These are phyloP conservation scores for Ophthalmolycus amberensis DNA, from an alignment of 2,113 vertebrate genomes.

Conservation along the genomic window DNA sequence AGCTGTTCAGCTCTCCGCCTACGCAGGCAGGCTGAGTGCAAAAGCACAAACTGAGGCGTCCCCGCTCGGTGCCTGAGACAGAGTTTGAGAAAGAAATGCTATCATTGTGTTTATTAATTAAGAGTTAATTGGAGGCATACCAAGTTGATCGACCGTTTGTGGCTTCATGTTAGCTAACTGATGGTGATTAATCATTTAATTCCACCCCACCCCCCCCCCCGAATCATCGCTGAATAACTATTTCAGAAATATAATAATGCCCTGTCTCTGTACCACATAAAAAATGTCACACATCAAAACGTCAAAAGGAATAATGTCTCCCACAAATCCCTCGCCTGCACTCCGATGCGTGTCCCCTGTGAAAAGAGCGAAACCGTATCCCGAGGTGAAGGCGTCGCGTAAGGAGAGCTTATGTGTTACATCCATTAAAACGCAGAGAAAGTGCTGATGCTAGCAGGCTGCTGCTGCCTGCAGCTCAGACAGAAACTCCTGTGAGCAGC, in stretches of 20 bases:
- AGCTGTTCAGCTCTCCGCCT: slow-evolving; percentile 47
- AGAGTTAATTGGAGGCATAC: slow-evolving; percentile 23
- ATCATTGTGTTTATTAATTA: background rate
- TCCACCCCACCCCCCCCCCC: background rate
- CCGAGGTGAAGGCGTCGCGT: slow-evolving; percentile 51
- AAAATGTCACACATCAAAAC: slow-evolving; percentile 34
- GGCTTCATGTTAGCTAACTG: slow-evolving; percentile 8
- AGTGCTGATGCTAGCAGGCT: slow-evolving; percentile 76
- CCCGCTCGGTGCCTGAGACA: slow-evolving; percentile 13
- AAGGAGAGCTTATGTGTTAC: slow-evolving; percentile 72
- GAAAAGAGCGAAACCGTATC: slow-evolving; percentile 56
- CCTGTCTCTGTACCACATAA: background rate
- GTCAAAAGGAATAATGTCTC: slow-evolving; percentile 39
- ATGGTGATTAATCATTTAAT: slow-evolving; percentile 35
- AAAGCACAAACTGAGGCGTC: slow-evolving; percentile 34
- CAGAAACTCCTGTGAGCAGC: slow-evolving; percentile 63
- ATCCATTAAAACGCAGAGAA: slow-evolving; percentile 76
- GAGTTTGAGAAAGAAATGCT: background rate
- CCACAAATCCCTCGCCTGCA: slow-evolving; percentile 16
- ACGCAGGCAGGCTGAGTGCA: slow-evolving; percentile 29
- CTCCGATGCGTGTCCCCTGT: slow-evolving; percentile 32
- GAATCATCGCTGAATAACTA: slow-evolving; percentile 10
- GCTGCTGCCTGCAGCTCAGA: slow-evolving; percentile 61
- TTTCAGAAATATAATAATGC: slow-evolving; percentile 28
- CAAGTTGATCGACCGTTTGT: slow-evolving; percentile 10